Base-by-base conservation (phyloP, 2,797 vertebrate species). In the Prionace glauca region DNA sequence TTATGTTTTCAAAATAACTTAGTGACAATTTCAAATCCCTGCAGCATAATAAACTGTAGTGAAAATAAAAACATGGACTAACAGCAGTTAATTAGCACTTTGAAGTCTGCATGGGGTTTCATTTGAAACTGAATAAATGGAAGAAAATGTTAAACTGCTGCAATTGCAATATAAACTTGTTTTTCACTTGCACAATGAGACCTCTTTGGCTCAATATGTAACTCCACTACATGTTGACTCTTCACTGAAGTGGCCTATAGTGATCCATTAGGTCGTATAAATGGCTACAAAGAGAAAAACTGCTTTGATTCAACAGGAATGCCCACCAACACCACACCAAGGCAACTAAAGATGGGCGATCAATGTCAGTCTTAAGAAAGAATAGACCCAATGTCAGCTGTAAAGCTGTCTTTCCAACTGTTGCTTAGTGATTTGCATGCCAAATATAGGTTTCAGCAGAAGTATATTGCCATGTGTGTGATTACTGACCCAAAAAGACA, bases 31-130 rank as follows among this genome's bases (percentile, higher is more conserved):
- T 74, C 10, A 74, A 45, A 74, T 45, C 93, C 41, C 45, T 11
- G 24, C 67, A 74, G 50, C 24, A 22, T 95, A 95, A 74, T 95
- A 56, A 74, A 14, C 71, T 77, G 8, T 18, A 92, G 45, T 77
- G 71, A 74, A 95, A 95, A 77, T 95, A 95, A 94, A 92, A 74
- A 2, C 65, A 74, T 72, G 45, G 41, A 72, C 41, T 94, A 72
- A n/a, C 26, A 77, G 11, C 45, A 72, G 41, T 95, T 74, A 94
- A 95, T 77, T 77, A 32, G 71, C 71, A 95, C 5, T 18, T 95
- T 18, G 29, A 41, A 29, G 50, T 36, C 26, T 95, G 71, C 29
- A n/a, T 60, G 18, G 69, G 16, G 69, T 77, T 95, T 95, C 26
- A 95, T 77, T 56, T 50, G 16, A 77, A 94, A 45, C 69, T 32